Conservation (phyloP, 2,797 vertebrate species). For the Adrianichthys oophorus region DNA sequence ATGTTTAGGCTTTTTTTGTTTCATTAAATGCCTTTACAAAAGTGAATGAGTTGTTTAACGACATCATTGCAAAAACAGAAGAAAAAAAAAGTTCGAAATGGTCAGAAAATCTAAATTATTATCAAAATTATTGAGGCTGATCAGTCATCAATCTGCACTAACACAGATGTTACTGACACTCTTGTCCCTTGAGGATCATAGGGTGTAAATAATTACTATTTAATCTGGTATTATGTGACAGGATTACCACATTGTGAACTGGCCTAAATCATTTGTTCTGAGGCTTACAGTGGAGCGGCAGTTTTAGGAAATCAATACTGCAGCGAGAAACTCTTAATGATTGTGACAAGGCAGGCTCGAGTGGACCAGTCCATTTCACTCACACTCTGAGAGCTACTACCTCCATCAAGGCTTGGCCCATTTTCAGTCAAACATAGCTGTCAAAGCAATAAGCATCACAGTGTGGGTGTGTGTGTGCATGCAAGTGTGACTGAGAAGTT, state of each 20-base stretch:
- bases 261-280: conserved; percentile 18
- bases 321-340: conserved; percentile 1
- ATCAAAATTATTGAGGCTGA: too few relatives aligned
- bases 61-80: too few relatives aligned
- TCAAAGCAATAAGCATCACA: conserved; percentile 15
- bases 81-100: too few relatives aligned
- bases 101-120: too few relatives aligned
- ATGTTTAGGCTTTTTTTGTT: background rate
- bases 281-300: conserved; percentile 8
- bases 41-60: too few relatives aligned
- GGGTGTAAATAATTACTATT: conserved; percentile 19
- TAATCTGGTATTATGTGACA: conserved; percentile 38
- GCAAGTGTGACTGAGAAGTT: conserved; percentile 38
- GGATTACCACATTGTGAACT: conserved; percentile 24
- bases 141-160: background rate
- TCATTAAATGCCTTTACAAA: too few relatives aligned
- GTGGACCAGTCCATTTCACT: conserved; percentile 31
- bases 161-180: background rate
- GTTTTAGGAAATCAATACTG: conserved; percentile 30
- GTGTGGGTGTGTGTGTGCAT: conserved; percentile 29
- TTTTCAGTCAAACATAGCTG: conserved; percentile 30
- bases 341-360: conserved; percentile 22
- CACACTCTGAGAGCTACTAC: conserved; percentile 26
- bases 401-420: conserved; percentile 36
- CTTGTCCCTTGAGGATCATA: conserved; percentile 17